Evolutionary conservation across 2,888 invertebrate species (phyloP).

Genomic region (Siphlonurus alternatus): DNA sequence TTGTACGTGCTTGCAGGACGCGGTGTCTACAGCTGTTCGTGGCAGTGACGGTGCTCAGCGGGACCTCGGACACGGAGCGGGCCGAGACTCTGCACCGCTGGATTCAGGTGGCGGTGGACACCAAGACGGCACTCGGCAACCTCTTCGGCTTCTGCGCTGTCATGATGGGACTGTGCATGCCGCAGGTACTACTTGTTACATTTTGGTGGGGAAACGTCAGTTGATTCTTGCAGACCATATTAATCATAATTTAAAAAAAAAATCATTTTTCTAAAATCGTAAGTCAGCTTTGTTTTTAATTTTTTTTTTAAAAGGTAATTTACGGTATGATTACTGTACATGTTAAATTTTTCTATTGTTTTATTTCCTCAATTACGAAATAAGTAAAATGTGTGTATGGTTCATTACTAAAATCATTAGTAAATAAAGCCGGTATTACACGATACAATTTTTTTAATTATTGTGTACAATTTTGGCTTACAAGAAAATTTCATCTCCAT

Average conservation of each 20-base stretch:
- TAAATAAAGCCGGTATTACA: too few relatives aligned
- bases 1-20: too few relatives aligned
- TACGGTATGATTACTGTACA: too few relatives aligned
- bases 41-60: conserved; percentile 75
- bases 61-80: conserved; percentile 63
- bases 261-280: not conserved
- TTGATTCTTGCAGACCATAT: not conserved
- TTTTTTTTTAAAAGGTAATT: not conserved
- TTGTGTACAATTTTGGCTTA: too few relatives aligned
- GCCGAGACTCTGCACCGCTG: conserved; percentile 81
- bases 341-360: too few relatives aligned
- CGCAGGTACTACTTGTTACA: conserved; percentile 45
- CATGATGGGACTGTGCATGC: conserved; percentile 76
- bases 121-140: conserved; percentile 80
- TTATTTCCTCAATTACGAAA: too few relatives aligned
- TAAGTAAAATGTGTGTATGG: too few relatives aligned
- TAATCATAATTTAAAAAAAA: too few relatives aligned
- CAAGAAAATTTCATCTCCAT: too few relatives aligned
- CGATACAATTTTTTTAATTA: too few relatives aligned
- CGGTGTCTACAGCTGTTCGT: conserved; percentile 76
- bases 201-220: not conserved
- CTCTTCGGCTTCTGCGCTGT: conserved; percentile 80
- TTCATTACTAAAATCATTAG: too few relatives aligned
- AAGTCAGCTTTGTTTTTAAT: not conserved
- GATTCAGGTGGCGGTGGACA: conserved; percentile 83